These are phyloP conservation scores for Drosophila triauraria DNA, from an alignment of 1,140 invertebrate genomes.

Conservation along the genomic window DNA sequence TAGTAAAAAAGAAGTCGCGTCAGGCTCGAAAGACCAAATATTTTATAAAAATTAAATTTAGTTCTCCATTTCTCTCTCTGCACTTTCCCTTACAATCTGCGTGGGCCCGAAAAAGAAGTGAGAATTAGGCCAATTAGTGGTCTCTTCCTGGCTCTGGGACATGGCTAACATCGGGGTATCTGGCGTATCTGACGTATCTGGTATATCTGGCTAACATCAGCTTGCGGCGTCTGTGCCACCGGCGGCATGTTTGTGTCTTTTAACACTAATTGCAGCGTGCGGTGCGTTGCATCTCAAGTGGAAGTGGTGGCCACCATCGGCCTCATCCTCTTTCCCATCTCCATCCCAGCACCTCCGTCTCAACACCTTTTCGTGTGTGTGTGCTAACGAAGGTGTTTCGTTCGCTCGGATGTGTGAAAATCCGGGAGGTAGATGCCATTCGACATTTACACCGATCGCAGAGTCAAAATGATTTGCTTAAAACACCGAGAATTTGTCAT, in stretches of 20 bases:
- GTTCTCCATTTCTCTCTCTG: constrained; percentile 4
- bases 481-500: constrained; percentile 23
- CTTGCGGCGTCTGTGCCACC: constrained; percentile 40
- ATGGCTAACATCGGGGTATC: constrained; percentile 13
- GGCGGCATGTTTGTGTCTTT: constrained; percentile 72
- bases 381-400: constrained; percentile 7
- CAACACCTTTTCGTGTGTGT: constrained; percentile 14
- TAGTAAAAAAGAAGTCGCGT: too few species aligned
- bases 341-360: not conserved
- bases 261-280: constrained; percentile 75
- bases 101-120: constrained; percentile 63
- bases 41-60: not conserved
- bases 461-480: constrained; percentile 47
- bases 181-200: constrained; percentile 19
- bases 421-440: constrained; percentile 8
- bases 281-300: constrained; percentile 63
- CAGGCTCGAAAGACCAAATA: not conserved
- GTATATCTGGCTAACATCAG: constrained; percentile 45
- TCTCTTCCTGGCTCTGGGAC: constrained; percentile 56
- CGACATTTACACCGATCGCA: constrained; percentile 31
- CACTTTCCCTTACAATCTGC: constrained; percentile 30
- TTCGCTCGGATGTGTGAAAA: constrained; percentile 33
- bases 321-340: constrained; percentile 3
- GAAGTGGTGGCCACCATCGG: constrained; percentile 19
- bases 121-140: constrained; percentile 82